Evolutionary conservation across 2,797 vertebrate genomes (phyloP).

Genomic region (Orestias chungarensis): DNA sequence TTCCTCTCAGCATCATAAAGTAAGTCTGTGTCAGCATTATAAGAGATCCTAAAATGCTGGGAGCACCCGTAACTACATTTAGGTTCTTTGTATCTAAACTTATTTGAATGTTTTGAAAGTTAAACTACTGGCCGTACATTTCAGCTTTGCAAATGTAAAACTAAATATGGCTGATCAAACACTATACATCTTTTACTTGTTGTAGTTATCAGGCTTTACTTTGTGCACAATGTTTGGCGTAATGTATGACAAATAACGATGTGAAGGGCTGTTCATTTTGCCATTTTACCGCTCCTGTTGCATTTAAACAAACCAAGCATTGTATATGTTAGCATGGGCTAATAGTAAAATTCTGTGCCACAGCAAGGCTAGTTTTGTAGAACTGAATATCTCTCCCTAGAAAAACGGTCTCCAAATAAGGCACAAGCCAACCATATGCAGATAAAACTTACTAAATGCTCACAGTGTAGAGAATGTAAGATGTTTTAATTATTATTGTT

Average conservation of each 20-base stretch:
- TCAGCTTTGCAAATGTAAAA: not conserved
- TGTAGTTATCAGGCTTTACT: not conserved
- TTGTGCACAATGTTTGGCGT: slow-evolving; percentile 53
- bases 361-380: not conserved
- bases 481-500: not conserved
- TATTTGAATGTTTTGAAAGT: not conserved
- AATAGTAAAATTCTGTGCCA: not conserved
- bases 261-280: slow-evolving; percentile 67
- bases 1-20: slow-evolving; percentile 91
- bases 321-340: not conserved
- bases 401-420: not conserved
- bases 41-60: not conserved
- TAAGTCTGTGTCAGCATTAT: slow-evolving; percentile 73
- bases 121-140: not conserved
- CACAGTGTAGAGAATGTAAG: not conserved
- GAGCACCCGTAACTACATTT: not conserved
- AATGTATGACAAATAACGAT: slow-evolving; percentile 92
- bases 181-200: too few relatives aligned
- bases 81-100: not conserved
- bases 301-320: not conserved
- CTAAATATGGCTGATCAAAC: not conserved
- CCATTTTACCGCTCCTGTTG: not conserved
- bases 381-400: not conserved
- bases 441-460: not conserved
- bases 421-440: too few relatives aligned